Conservation (phyloP, 2,797 vertebrate genomes). For the Pangasius larnaudii region DNA sequence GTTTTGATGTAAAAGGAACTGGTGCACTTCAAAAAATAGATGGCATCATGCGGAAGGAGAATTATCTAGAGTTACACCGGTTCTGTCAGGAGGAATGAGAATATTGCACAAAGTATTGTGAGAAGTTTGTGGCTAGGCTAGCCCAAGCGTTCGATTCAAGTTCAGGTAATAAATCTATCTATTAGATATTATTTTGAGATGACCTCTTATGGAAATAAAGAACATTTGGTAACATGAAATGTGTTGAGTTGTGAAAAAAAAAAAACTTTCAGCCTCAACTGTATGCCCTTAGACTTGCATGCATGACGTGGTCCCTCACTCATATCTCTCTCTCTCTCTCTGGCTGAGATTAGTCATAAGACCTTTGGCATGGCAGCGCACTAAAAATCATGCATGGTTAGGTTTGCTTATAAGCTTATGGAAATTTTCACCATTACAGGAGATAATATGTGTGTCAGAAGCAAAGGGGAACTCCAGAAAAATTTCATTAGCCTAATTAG, state of each 20-base stretch:
- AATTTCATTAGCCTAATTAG: slow-evolving; percentile 34
- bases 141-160: background rate
- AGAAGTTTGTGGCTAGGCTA: background rate
- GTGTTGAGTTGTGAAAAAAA: too few relatives aligned
- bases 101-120: background rate
- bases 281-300: background rate
- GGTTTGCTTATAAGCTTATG: background rate
- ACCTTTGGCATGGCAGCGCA: background rate
- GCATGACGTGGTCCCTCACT: background rate
- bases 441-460: slow-evolving; percentile 11
- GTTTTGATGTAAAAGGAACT: background rate
- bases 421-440: background rate
- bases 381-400: background rate
- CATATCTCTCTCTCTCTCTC: background rate
- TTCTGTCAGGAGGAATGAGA: background rate
- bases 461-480: slow-evolving; percentile 23
- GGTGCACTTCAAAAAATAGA: background rate
- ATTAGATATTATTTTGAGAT: background rate
- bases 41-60: background rate
- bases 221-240: background rate
- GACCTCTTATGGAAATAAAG: background rate
- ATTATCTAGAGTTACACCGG: background rate
- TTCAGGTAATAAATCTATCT: background rate
- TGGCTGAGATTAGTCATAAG: slow-evolving; percentile 17
- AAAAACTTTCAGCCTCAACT: background rate